These are phyloP conservation scores for Cichlasoma orientale DNA, from an alignment of 2,797 vertebrate species.

Conservation along the genomic window DNA sequence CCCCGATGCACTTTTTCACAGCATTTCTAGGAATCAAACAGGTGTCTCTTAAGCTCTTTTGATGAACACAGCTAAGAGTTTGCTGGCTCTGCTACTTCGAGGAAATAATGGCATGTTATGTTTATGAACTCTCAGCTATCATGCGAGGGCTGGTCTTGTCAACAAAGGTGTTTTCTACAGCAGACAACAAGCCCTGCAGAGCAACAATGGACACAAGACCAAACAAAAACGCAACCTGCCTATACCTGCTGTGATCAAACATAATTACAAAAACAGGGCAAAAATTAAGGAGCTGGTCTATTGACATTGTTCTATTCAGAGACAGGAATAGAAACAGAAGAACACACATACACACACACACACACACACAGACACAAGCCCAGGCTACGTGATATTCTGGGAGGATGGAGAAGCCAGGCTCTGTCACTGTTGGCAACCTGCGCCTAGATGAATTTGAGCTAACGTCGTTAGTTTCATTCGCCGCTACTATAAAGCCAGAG, in stretches of 20 bases:
- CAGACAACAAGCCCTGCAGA: slow-evolving; percentile 15
- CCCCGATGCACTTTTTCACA: background rate
- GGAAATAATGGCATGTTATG: slow-evolving; percentile 36
- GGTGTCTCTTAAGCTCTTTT: slow-evolving; percentile 14
- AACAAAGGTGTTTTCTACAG: slow-evolving; percentile 55
- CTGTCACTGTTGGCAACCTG: slow-evolving; percentile 36
- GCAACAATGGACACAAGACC: slow-evolving; percentile 60
- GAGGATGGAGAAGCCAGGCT: slow-evolving; percentile 32
- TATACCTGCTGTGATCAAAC: slow-evolving; percentile 70
- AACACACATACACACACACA: background rate
- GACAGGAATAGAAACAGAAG: slow-evolving; percentile 41
- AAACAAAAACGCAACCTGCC: slow-evolving; percentile 51
- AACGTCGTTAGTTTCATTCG: slow-evolving; percentile 5
- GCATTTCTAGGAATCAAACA: slow-evolving; percentile 30
- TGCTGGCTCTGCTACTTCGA: background rate
- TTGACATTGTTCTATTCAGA: slow-evolving; percentile 45
- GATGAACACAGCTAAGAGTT: background rate
- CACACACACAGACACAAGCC: background rate
- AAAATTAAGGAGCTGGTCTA: slow-evolving; percentile 9
- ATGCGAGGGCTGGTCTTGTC: slow-evolving; percentile 17
- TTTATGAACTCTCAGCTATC: slow-evolving; percentile 31
- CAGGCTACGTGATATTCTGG: slow-evolving; percentile 41
- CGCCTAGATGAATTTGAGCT: slow-evolving; percentile 17
- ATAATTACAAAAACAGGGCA: background rate
- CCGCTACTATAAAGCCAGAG: slow-evolving; percentile 4